Evolutionary conservation across 2,797 vertebrate species (phyloP).

Genomic region (Tarsius wallacei): DNA sequence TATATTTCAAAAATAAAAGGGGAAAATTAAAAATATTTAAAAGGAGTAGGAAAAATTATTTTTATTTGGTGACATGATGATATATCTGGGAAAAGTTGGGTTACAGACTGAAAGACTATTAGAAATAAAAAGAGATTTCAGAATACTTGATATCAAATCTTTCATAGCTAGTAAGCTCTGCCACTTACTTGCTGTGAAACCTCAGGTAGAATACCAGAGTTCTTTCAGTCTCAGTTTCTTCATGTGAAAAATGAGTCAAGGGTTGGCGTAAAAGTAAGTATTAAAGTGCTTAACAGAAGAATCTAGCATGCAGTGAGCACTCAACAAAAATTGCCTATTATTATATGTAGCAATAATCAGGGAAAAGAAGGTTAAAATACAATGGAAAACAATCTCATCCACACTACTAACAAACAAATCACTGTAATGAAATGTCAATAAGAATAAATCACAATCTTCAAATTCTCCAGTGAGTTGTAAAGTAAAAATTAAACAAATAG

Average conservation of each 20-base stretch:
- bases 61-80: slow-evolving; percentile 30
- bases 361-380: not conserved
- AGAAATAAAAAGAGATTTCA: not conserved
- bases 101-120: not conserved
- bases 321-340: not conserved
- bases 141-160: not conserved
- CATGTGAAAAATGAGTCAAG: not conserved
- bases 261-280: not conserved
- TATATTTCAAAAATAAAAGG: not conserved
- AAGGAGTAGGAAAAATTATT: not conserved
- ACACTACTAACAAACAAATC: not conserved
- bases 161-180: not conserved
- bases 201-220: not conserved
- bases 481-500: not conserved
- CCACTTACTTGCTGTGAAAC: not conserved
- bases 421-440: not conserved
- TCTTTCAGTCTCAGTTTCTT: not conserved
- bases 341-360: not conserved
- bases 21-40: not conserved
- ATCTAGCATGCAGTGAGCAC: not conserved
- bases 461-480: not conserved
- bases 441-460: not conserved
- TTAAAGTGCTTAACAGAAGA: not conserved
- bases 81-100: not conserved
- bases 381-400: not conserved